Evolutionary conservation across 2,797 vertebrate species (phyloP), one percentile per base, ranked within the genome.

Genomic region (Acrossocheilus wenchowensis): DNA sequence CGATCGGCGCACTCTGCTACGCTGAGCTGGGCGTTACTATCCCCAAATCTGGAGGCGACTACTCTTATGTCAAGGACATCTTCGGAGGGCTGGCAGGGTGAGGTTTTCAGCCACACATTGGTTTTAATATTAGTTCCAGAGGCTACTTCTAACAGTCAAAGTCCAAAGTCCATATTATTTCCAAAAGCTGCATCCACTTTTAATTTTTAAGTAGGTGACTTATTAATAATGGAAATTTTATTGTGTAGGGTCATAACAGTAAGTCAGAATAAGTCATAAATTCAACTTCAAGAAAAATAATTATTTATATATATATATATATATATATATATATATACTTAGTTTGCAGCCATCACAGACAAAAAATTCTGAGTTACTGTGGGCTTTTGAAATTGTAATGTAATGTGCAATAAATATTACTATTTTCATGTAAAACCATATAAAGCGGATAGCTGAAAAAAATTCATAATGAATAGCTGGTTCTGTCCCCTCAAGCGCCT

Each of bases 1-100:
- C 97, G 50, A 95, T 98, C 17, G 97, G 97, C 0, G 97, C 97
- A 0, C 93, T 98, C 85, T 98, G 97, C 93, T 98, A 98, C 39
- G 97, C 97, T 0, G 97, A 98, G 90, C 94, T 98, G 39, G 97
- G 97, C 0, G 97, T 98, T 92, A 98, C 97, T 89, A 98, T 98
- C 90, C 97, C 97, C 50, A 98, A 97, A 89, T 98, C 97, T 0
- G 97, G 97, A 6, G 97, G 97, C 8, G 97, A 98, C 92, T 98
- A 98, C 92, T 95, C 97, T 85, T 98, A 98, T 8, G 97, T 98
- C 78, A 98, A 98, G 90, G 97, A 98, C 91, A 97, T 98, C 91
- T 98, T 98, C 1, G 97, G 97, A 68, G 97, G 97, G 36, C 93
- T 98, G 87, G 97, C 97, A 1, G 97, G 97, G 97, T 98, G 91